Evolutionary conservation across 1,140 invertebrate genomes (phyloP), one percentile per base, ranked within the genome.

Genomic region (Penaeus vannamei): DNA sequence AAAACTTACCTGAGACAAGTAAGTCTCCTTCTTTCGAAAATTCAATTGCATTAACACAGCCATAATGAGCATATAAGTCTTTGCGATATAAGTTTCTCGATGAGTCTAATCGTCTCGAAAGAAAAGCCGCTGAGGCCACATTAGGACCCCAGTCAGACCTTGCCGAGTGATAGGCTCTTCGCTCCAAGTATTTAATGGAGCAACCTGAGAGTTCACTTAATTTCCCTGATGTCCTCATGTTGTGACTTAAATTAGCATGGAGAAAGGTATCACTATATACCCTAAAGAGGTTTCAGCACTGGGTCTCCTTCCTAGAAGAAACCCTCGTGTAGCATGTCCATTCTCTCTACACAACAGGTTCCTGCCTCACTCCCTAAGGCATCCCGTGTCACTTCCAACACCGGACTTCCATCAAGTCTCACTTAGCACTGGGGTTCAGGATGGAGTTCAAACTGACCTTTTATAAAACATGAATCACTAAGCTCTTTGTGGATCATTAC

Each of bases 11-110:
- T 92, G 98, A 99, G 89, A 96, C 95, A 80, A 99, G 94, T 86
- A 96, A 95, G 92, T 97, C 95, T 90, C 97, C 98, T 93, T 97
- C 95, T 83, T 95, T 95, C 8, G 97, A 98, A 94, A 99, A 99
- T 93, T 99, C 98, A 91, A 99, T 96, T 42, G 98, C 98, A 95
- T 99, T 99, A 42, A 99, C 97, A 95, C 98, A 99, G 91, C 98
- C 98, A 94, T 95, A 98, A 94, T 99, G 98, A 59, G 96, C 96
- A 86, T 95, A 94, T 26, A 99, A 94, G 94, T 98, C 97, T 91
- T 96, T 96, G 84, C 96, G 95, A 93, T 96, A 98, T 26, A 98
- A 94, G 93, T 96, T 97, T 66, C 92, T 92, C 36, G 92, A 91
- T 19, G 80, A 61, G 23, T 91, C 72, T 80, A 93, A 90, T 77